These are phyloP conservation scores for Solen grandis DNA, from an alignment of 1,140 invertebrate genomes.

Conservation along the genomic window DNA sequence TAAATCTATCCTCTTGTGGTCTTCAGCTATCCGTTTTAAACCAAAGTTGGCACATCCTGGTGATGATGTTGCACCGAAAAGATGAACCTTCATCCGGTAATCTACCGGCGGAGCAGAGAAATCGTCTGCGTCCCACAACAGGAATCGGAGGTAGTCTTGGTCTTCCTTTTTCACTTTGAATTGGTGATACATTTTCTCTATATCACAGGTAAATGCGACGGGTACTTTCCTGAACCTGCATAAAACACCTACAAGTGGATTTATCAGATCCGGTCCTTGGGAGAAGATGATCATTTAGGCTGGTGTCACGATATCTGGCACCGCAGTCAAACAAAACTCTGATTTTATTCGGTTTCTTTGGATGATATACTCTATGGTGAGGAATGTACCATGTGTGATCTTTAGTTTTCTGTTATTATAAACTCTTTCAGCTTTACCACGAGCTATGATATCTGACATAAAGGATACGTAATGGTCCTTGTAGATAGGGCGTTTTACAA, in stretches of 20 bases:
- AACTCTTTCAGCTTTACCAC: not conserved
- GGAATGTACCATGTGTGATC: not conserved
- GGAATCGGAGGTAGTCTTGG: conserved; percentile 58
- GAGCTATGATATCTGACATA: not conserved
- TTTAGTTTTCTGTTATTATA: not conserved
- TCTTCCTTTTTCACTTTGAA: conserved; percentile 9
- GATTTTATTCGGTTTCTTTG: conserved; percentile 56
- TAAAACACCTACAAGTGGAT: conserved; percentile 57
- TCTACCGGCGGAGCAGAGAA: not conserved
- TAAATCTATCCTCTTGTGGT: not conserved
- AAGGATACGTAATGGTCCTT: not conserved
- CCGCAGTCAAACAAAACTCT: conserved; percentile 63
- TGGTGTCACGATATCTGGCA: conserved; percentile 43
- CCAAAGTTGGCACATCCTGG: conserved; percentile 61
- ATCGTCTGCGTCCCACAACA: conserved; percentile 59
- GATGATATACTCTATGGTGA: conserved; percentile 50
- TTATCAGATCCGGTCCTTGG: conserved; percentile 60
- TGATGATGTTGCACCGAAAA: conserved; percentile 59
- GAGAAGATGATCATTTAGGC: conserved; percentile 67
- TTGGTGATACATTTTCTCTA: conserved; percentile 37
- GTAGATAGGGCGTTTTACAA: not conserved
- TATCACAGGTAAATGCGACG: conserved; percentile 61
- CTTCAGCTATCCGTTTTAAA: conserved; percentile 52
- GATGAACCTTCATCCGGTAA: conserved; percentile 58
- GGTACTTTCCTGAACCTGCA: conserved; percentile 59